A percentile compares a stretch with the other conserved stretches of the same genome.
Conservation (phyloP, 2,888 invertebrate genomes). For the Lypha dubia region DNA sequence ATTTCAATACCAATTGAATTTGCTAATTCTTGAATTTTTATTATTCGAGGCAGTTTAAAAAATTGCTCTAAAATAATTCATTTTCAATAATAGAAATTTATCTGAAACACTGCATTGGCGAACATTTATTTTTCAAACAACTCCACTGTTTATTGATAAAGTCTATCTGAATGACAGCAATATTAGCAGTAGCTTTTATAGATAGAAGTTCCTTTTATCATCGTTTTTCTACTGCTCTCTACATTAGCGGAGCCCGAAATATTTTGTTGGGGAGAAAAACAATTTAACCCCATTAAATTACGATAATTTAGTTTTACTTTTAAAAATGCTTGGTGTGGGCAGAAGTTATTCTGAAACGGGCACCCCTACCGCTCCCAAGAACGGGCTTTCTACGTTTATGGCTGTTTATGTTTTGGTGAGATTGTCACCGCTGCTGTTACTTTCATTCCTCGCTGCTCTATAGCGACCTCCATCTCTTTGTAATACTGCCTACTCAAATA, state of each 20-base stretch:
- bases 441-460: slow-evolving; percentile 3
- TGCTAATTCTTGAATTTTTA: too few species aligned
- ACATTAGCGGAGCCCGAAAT: too few species aligned
- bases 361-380: too few species aligned
- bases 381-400: too few species aligned
- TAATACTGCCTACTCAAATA: slow-evolving; percentile 18
- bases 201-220: slow-evolving; percentile 33
- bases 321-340: too few species aligned
- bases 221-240: slow-evolving; percentile 14
- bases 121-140: background rate
- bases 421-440: slow-evolving; percentile 23
- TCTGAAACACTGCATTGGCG: background rate
- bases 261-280: too few species aligned
- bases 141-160: slow-evolving; percentile 24
- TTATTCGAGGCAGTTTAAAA: too few species aligned
- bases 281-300: too few species aligned
- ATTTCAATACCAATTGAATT: too few species aligned
- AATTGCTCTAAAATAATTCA: too few species aligned
- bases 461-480: slow-evolving; percentile 1
- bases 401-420: background rate
- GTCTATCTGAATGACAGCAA: slow-evolving; percentile 14
- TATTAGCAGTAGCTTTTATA: slow-evolving; percentile 6
- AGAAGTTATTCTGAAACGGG: too few species aligned
- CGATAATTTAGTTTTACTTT: too few species aligned
- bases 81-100: background rate